These are phyloP conservation scores for Panzeria rudis DNA, from an alignment of 2,888 invertebrate species.

Conservation along the genomic window DNA sequence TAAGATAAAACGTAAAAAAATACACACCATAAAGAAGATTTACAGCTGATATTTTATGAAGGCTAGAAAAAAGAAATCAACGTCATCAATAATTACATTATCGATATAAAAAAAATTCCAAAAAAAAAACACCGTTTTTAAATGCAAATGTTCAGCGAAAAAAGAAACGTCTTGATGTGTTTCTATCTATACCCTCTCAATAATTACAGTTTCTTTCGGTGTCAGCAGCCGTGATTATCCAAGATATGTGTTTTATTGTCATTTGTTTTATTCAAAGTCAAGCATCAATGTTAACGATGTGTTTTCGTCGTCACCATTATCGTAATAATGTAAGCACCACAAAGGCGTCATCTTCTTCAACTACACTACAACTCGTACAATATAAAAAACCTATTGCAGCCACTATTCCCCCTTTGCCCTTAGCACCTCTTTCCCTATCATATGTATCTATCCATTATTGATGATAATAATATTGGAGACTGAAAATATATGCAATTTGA, in stretches of 20 bases:
- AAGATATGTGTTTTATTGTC: slow-evolving; percentile 43
- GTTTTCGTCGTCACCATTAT: slow-evolving; percentile 32
- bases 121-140: background rate
- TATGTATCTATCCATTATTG: slow-evolving; percentile 37
- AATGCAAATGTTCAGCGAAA: background rate
- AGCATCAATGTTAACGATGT: slow-evolving; percentile 63
- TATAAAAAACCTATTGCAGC: slow-evolving; percentile 46
- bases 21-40: slow-evolving; percentile 19
- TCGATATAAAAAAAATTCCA: slow-evolving; percentile 18
- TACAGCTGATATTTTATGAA: slow-evolving; percentile 9
- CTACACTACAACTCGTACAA: slow-evolving; percentile 7
- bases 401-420: background rate
- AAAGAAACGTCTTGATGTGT: background rate
- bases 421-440: background rate
- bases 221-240: slow-evolving; percentile 53
- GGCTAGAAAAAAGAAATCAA: slow-evolving; percentile 11
- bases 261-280: slow-evolving; percentile 63
- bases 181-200: background rate
- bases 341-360: slow-evolving; percentile 53
- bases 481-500: slow-evolving; percentile 41
- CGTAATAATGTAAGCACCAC: slow-evolving; percentile 39
- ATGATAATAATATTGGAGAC: slow-evolving; percentile 40
- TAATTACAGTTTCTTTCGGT: slow-evolving; percentile 51
- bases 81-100: slow-evolving; percentile 48
- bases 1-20: slow-evolving; percentile 1